phyloP scores from a whole-genome alignment of 2,888 invertebrate genomes.

The Lithosia quadra region DNA sequence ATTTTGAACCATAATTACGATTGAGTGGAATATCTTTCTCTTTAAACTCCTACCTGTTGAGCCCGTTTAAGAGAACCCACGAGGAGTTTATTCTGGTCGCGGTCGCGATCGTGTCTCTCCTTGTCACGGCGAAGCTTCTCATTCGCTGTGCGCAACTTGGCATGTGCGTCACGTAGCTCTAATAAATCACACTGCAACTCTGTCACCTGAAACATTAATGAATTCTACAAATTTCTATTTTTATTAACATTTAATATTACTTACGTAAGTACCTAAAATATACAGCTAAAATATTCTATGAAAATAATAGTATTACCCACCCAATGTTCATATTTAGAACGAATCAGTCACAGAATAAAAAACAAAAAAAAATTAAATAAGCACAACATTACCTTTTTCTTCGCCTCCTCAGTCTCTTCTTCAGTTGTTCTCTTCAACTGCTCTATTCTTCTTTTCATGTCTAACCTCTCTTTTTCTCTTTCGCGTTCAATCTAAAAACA shows the following conservation, averaged over 20 bases:
- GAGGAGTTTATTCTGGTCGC: constrained; percentile 87
- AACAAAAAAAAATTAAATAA: too few species aligned
- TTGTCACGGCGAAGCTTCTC: constrained; percentile 96
- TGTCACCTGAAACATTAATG: constrained; percentile 72
- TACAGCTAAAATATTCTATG: not conserved
- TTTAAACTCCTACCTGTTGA: constrained; percentile 76
- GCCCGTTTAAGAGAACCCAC: constrained; percentile 81
- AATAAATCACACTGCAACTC: constrained; percentile 95
- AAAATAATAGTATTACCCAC: too few species aligned
- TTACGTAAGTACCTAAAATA: not conserved
- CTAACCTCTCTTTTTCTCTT: constrained; percentile 95
- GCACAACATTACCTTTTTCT: constrained; percentile 94
- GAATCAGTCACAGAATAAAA: not conserved
- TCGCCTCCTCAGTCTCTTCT: constrained; percentile 96
- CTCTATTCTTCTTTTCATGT: constrained; percentile 94
- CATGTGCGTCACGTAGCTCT: constrained; percentile 96
- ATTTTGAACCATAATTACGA: not conserved
- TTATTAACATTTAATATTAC: not conserved
- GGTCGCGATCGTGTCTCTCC: constrained; percentile 93
- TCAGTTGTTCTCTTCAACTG: constrained; percentile 94
- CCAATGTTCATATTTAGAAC: not conserved
- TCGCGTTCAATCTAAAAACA: constrained; percentile 92
- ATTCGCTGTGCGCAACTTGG: constrained; percentile 95
- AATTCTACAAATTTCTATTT: not conserved
- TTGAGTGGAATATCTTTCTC: not conserved